Conservation (phyloP, 2,888 invertebrate species). For the Proisotoma minuta region DNA sequence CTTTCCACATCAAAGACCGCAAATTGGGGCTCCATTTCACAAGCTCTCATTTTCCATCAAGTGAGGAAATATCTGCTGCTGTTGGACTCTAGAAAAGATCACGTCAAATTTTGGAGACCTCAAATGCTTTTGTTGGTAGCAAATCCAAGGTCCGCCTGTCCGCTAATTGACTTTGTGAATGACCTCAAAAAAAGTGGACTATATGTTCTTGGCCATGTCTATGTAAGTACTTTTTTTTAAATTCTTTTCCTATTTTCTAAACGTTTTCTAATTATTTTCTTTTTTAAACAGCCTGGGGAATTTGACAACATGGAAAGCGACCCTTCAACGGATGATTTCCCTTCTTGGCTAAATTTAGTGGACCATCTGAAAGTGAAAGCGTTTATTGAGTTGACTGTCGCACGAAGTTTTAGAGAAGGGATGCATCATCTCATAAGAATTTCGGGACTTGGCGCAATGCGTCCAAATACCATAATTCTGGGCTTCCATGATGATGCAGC, state of each 20-base stretch:
- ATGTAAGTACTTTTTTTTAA: constrained; percentile 53
- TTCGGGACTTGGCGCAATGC: constrained; percentile 95
- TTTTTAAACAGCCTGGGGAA: constrained; percentile 48
- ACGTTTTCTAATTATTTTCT: constrained; percentile 1
- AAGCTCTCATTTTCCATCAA: constrained; percentile 99
- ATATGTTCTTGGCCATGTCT: constrained; percentile 81
- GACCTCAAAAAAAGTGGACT: constrained; percentile 93
- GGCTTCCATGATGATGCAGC: constrained; percentile 81
- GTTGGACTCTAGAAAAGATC: constrained; percentile 91
- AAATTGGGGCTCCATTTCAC: constrained; percentile 95
- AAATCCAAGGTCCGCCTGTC: constrained; percentile 82
- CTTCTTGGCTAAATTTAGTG: constrained; percentile 87
- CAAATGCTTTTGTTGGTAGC: constrained; percentile 90
- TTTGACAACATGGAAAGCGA: constrained; percentile 58
- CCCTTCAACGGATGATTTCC: constrained; percentile 70
- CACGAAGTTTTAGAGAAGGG: constrained; percentile 78
- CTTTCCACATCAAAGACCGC: constrained; percentile 74
- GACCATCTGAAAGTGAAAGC: constrained; percentile 93
- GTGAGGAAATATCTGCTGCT: constrained; percentile 93
- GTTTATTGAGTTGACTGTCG: constrained; percentile 89
- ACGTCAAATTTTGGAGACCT: constrained; percentile 96
- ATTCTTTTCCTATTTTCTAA: constrained; percentile 3
- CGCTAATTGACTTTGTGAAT: constrained; percentile 88
- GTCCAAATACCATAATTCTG: constrained; percentile 63
- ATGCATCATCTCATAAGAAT: constrained; percentile 84